These are phyloP conservation scores for Eptatretus atami DNA, from an alignment of 2,797 vertebrate genomes.

Conservation along the genomic window DNA sequence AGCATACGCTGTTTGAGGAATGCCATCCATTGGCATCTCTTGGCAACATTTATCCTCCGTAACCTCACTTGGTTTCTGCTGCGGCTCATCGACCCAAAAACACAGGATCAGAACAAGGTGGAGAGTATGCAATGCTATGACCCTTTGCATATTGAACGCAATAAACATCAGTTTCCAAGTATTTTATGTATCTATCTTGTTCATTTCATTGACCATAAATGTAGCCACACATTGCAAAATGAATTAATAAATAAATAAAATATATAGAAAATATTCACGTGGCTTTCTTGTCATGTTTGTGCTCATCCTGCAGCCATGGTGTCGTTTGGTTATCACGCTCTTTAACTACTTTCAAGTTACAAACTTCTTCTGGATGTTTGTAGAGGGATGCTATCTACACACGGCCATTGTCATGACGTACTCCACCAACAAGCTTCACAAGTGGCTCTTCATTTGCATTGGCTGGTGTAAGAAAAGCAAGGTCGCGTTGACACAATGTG, in stretches of 20 bases:
- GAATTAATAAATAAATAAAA: too few species aligned
- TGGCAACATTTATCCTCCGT: constrained; percentile 80
- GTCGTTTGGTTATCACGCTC: constrained; percentile 58
- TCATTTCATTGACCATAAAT: too few species aligned
- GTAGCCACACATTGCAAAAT: too few species aligned
- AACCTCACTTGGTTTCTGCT: constrained; percentile 82
- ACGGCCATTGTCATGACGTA: constrained; percentile 92
- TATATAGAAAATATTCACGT: too few species aligned
- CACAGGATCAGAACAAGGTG: constrained; percentile 82
- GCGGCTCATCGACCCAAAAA: constrained; percentile 68
- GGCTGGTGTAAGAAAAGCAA: constrained; percentile 60
- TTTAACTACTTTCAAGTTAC: constrained; percentile 98
- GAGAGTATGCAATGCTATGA: background rate
- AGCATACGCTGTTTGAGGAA: constrained; percentile 83
- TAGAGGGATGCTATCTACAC: constrained; percentile 89
- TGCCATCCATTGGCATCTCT: constrained; percentile 91
- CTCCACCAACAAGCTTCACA: constrained; percentile 62
- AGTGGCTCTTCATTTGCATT: constrained; percentile 87
- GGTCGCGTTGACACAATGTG: too few species aligned
- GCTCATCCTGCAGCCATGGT: constrained; percentile 40
- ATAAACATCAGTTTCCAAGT: too few species aligned
- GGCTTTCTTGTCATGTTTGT: too few species aligned
- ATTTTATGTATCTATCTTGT: too few species aligned
- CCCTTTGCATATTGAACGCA: too few species aligned
- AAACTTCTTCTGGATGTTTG: constrained; percentile 99